Base-by-base conservation (phyloP, 1,140 invertebrate genomes). In the Saccostrea echinata region DNA sequence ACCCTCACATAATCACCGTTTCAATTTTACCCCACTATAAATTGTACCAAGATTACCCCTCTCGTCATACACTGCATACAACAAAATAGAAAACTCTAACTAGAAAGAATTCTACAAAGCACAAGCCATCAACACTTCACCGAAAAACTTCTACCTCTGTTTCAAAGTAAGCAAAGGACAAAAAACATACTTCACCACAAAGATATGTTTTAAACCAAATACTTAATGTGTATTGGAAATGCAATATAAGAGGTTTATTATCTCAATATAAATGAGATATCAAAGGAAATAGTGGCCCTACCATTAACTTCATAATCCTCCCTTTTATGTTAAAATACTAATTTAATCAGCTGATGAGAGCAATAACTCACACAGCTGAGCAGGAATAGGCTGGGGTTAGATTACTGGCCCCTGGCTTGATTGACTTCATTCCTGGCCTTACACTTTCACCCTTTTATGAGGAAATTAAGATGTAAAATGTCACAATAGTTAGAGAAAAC, bases 31-130 rank as follows among this genome's bases (percentile, higher is more conserved):
- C 27, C 24, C 24, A 76, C 24, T 27, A 33, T 76, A 76, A 76
- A 76, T 76, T 76, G 68, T 76, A 76, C 68, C 16, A 30, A 76
- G 68, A 76, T 76, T 76, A 76, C 68, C 68, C 68, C 68, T n/a
- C 43, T 76, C 27, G 27, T 30, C 16, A 76, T 76, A 30, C 68
- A 76, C 68, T 27, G 33, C 30, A 30, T 24, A 76, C 68, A 33
- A 76, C 68, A 33, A 76, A 76, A 33, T 13, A 76, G 68, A 76
- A 76, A 76, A 76, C 68, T 27, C 13, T 24, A 11, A 11, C 30
- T 30, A 24, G 27, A 76, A 33, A 33, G 68, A 76, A 76, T 61
- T 76, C 68, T 12, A 30, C 68, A 30, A 30, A 11, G 68, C 68
- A 71, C 24, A 71, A 27, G 68, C 24, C 68, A 24, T 11, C 12